These are phyloP conservation scores for Elysia crispata DNA, from an alignment of 2,888 invertebrate genomes.

Conservation along the genomic window DNA sequence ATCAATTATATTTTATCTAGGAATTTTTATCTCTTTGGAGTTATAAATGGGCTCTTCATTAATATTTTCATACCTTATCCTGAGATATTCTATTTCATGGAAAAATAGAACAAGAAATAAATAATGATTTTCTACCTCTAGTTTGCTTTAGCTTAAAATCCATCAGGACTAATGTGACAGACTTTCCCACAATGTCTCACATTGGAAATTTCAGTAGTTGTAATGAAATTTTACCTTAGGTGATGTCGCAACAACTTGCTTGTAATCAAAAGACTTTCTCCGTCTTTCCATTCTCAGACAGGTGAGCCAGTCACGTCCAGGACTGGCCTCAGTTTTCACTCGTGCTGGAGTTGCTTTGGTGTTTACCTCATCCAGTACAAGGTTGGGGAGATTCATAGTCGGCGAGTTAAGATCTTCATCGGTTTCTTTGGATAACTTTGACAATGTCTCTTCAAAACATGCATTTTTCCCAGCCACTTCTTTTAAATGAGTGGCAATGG, in stretches of 20 bases:
- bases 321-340: conserved; percentile 36
- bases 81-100: too few species aligned
- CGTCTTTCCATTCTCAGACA: conserved; percentile 55
- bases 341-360: conserved; percentile 37
- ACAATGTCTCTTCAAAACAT: background rate
- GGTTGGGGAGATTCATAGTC: conserved; percentile 63
- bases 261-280: conserved; percentile 14
- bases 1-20: too few species aligned
- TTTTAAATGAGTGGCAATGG: background rate
- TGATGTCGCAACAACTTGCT: conserved; percentile 26
- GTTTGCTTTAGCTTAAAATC: too few species aligned
- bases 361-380: conserved; percentile 58
- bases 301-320: conserved; percentile 61
- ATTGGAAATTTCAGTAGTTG: too few species aligned
- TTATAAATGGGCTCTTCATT: too few species aligned
- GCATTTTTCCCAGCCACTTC: background rate
- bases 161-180: too few species aligned
- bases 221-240: conserved; percentile 40
- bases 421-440: background rate
- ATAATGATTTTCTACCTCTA: too few species aligned
- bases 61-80: too few species aligned
- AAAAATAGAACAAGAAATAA: too few species aligned
- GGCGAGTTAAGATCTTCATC: conserved; percentile 53
- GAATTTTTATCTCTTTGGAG: too few species aligned
- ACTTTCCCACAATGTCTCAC: too few species aligned